phyloP scores from a whole-genome alignment of 2,797 vertebrate species.

The Sardinella longiceps region DNA sequence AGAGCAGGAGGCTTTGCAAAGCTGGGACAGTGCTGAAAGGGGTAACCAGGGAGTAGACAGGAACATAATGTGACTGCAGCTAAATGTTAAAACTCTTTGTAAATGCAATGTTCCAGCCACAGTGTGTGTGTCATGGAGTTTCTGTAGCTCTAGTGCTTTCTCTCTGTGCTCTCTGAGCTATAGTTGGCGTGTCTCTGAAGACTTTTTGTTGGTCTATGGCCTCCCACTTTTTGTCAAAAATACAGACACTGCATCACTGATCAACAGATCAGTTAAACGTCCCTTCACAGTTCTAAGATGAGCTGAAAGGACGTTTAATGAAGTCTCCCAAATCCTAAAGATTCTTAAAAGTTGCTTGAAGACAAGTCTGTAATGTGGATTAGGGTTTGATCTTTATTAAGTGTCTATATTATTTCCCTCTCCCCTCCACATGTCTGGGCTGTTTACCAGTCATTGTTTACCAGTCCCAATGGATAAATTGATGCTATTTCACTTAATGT shows the following conservation, averaged over 20 bases:
- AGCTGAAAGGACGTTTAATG: neutral
- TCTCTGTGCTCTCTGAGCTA: neutral
- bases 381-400: neutral
- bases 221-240: neutral
- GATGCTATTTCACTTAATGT: conserved; percentile 50
- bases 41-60: neutral
- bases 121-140: neutral
- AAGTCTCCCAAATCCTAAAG: neutral
- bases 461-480: conserved; percentile 42
- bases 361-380: neutral
- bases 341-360: neutral
- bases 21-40: conserved; percentile 41
- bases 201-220: neutral
- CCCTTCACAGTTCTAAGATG: neutral
- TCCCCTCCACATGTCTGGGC: conserved; percentile 29
- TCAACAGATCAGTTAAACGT: neutral
- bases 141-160: neutral
- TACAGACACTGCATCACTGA: neutral
- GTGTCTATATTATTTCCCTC: neutral
- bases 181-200: neutral
- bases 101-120: conserved; percentile 37
- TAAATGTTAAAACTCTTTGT: conserved; percentile 49
- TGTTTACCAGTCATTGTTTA: conserved; percentile 49
- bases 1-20: conserved; percentile 36
- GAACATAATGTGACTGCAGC: neutral